phyloP scores from a whole-genome alignment of 2,888 invertebrate genomes.

The Sipha maydis region DNA sequence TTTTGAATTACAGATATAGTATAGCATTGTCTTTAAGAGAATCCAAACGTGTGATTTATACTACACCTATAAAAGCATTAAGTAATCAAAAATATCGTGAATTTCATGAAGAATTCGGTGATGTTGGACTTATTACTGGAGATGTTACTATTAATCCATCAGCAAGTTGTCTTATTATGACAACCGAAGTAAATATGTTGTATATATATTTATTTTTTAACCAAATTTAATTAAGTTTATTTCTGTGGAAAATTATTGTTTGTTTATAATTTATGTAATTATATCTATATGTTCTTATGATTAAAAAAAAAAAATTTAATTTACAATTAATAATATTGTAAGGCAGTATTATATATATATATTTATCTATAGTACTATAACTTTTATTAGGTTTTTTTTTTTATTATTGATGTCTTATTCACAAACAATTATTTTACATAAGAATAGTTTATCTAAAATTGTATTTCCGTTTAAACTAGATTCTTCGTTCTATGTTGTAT shows the following conservation, averaged over 20 bases:
- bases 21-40: slow-evolving; percentile 93
- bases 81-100: slow-evolving; percentile 99
- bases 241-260: too few relatives aligned
- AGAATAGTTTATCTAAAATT: neutral
- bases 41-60: slow-evolving; percentile 98
- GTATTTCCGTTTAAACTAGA: slow-evolving; percentile 70
- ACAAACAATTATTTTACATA: neutral
- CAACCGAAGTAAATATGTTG: slow-evolving; percentile 82
- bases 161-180: slow-evolving; percentile 99
- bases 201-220: neutral
- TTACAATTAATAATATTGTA: too few relatives aligned
- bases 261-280: neutral
- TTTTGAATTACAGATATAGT: slow-evolving; percentile 76
- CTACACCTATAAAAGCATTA: slow-evolving; percentile 98
- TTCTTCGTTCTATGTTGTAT: slow-evolving; percentile 97
- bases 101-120: slow-evolving; percentile 92
- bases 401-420: too few relatives aligned
- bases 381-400: too few relatives aligned
- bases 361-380: too few relatives aligned
- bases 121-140: slow-evolving; percentile 98
- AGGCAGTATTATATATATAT: too few relatives aligned
- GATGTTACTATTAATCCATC: slow-evolving; percentile 99
- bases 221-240: too few relatives aligned
- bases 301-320: too few relatives aligned
- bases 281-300: slow-evolving; percentile 12